Evolutionary conservation across 1,140 invertebrate genomes (phyloP), one percentile per base, ranked within the genome.

Genomic region (Aethina tumida): DNA sequence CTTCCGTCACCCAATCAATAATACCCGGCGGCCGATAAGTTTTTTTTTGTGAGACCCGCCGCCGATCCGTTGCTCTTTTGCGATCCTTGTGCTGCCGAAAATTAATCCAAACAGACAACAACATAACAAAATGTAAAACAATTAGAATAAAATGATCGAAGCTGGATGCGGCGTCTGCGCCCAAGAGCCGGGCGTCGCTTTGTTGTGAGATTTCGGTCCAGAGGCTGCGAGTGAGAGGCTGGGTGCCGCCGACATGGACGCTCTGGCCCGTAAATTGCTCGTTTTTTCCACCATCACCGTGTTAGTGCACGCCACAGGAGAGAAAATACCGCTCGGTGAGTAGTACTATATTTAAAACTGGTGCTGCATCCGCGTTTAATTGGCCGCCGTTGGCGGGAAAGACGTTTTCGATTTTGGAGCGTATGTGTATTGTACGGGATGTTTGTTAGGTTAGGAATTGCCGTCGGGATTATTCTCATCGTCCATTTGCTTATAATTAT

Each of bases 251-350:
- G 52, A 41, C 49, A 55, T 56, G 53, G 42, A 39, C 33, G 43
- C 35, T 35, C 32, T 12, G 10, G 35, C 18, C 13, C 25, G 44
- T 20, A 21, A 31, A 24, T 41, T 12, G 19, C 17, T 52, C 16
- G 32, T 50, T 41, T 45, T 50, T 29, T 46, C 46, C 25, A 41
- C 44, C 25, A 41, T 48, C 40, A 13, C 45, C 30, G 40, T 42
- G 12, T 32, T 26, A 24, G 46, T 37, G 19, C 47, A 29, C 20
- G 52, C 47, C 9, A 49, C 42, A 18, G 46, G 49, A 13, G 59
- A 61, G 29, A 61, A 61, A 47, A 58, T 61, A 29, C 59, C 59
- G 8, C 39, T 61, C 38, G 59, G 59, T 61, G 45, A 56, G 55
- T 49, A 3, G 9, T 2, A n/a, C n/a, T n/a, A n/a, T n/a, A n/a